Base-by-base conservation (phyloP, 2,888 invertebrate genomes). In the Iphiclides podalirius region DNA sequence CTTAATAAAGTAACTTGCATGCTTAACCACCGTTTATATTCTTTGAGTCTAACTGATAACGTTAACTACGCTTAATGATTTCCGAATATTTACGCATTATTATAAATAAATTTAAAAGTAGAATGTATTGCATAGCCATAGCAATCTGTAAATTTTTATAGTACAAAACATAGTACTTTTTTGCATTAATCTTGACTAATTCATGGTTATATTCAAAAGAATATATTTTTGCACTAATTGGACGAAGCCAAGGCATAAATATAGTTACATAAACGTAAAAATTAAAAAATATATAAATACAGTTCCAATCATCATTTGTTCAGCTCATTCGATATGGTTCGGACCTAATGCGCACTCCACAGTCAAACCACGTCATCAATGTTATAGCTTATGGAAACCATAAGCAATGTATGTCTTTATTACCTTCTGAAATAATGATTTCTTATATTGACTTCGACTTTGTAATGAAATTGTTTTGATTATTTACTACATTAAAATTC, bases 261-360 rank as follows among this genome's bases (percentile, higher is more conserved):
- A 20, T 20, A 20, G 20, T 20, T 6, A 20, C 6, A 20, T 20
- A 20, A 4, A 6, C 20, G 6, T 6, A 36, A 37, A 12, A 4
- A 37, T 11, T 35, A 16, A 6, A 40, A 11, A 17, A 26, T 26
- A 13, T 36, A 28, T 26, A 35, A 20, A 46, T 28, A 42, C 48
- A 54, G 52, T 58, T 55, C 53, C 31, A 47, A 49, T 56, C 46
- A 17, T 49, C 52, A 35, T 52, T 57, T 55, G 57, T 57, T 54
- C 56, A 51, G 55, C 52, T 31, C 41, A 52, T 54, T 57, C 53
- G 56, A 47, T 41, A 56, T 56, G 52, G 52, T 49, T 51, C 43
- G 39, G 37, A 37, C 37, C 7, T 48, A 37, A 37, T 48, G 33
- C 42, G 48, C 42, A 37, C 9, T 47, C 23, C 14, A 36, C 17